phyloP scores from a whole-genome alignment of 2,113 vertebrate species.

The Chionodraco myersi region DNA sequence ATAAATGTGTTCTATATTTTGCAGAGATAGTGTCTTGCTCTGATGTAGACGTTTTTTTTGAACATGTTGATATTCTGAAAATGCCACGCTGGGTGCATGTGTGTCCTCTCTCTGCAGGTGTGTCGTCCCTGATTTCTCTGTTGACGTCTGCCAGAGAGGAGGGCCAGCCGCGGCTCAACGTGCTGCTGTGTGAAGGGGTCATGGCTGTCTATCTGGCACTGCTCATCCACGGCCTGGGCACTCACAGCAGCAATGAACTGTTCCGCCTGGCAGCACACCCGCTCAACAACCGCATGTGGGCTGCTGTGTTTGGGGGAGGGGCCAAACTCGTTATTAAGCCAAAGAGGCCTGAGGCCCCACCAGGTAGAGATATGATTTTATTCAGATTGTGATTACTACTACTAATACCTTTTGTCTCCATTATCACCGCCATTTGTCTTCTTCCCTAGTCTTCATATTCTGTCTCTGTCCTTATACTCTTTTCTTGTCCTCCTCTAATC shows the following conservation, averaged over 20 bases:
- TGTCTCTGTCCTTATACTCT: slow-evolving; percentile 9
- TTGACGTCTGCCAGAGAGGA: slow-evolving; percentile 92
- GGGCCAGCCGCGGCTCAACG: slow-evolving; percentile 92
- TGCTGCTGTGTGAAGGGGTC: slow-evolving; percentile 95
- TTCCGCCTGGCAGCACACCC: slow-evolving; percentile 97
- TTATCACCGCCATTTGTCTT: not conserved
- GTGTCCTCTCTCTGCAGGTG: slow-evolving; percentile 83
- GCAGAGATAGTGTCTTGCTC: slow-evolving; percentile 33
- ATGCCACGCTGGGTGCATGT: not conserved
- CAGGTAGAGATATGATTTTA: slow-evolving; percentile 82
- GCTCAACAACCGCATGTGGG: slow-evolving; percentile 96
- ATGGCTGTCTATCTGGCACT: slow-evolving; percentile 95
- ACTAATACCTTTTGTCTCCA: not conserved
- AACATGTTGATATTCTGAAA: not conserved
- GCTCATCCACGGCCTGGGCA: slow-evolving; percentile 94
- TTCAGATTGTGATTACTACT: not conserved
- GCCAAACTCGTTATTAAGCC: slow-evolving; percentile 94
- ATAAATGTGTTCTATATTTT: slow-evolving; percentile 39
- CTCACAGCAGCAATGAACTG: slow-evolving; percentile 92
- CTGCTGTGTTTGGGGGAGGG: slow-evolving; percentile 95
- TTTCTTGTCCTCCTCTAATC: slow-evolving; percentile 9
- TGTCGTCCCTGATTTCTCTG: slow-evolving; percentile 94
- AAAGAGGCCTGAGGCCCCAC: slow-evolving; percentile 89
- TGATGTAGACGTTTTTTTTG: slow-evolving; percentile 1
- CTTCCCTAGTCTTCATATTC: slow-evolving; percentile 6